Percentiles rank a stretch among this genome's conserved stretches.
Evolutionary conservation across 2,888 invertebrate genomes (phyloP).

Genomic region (Invenusta paracnida): DNA sequence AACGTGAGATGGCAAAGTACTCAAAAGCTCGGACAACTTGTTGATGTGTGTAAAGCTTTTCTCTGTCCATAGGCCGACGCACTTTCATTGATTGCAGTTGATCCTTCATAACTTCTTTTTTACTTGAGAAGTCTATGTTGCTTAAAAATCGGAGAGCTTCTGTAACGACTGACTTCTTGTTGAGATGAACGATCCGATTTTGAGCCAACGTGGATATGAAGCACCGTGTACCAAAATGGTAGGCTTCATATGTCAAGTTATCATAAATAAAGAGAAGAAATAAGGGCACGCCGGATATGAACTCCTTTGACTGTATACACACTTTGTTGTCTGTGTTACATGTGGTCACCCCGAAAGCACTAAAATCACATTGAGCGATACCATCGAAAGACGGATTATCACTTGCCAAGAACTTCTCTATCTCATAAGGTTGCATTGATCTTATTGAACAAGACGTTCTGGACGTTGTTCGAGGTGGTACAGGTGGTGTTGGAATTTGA

Average conservation of each 20-base stretch:
- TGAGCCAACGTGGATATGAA: conserved; percentile 8
- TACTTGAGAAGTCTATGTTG: background rate
- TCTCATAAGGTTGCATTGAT: conserved; percentile 25
- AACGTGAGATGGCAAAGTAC: conserved; percentile 13
- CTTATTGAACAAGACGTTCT: background rate
- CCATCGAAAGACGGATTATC: conserved; percentile 6
- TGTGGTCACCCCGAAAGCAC: conserved; percentile 7
- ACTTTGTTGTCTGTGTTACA: conserved; percentile 12
- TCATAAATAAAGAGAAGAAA: conserved; percentile 30
- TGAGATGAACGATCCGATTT: conserved; percentile 21
- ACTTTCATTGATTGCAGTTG: conserved; percentile 13
- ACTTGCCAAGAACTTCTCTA: conserved; percentile 1
- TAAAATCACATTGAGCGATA: conserved; percentile 18
- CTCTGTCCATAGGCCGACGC: background rate
- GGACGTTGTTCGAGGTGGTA: background rate
- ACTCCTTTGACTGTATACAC: background rate
- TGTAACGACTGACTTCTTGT: conserved; percentile 8
- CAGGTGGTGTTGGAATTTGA: conserved; percentile 10
- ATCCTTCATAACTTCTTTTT: conserved; percentile 24
- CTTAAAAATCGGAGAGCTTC: conserved; percentile 34
- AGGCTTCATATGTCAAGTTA: conserved; percentile 11
- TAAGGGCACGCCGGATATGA: conserved; percentile 5
- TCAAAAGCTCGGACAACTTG: conserved; percentile 2
- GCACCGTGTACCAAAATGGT: conserved; percentile 11
- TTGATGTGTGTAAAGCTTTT: background rate